Percentiles rank a stretch among this genome's conserved stretches.
Conservation (phyloP, 2,888 invertebrate genomes). For the Priapulus caudatus region DNA sequence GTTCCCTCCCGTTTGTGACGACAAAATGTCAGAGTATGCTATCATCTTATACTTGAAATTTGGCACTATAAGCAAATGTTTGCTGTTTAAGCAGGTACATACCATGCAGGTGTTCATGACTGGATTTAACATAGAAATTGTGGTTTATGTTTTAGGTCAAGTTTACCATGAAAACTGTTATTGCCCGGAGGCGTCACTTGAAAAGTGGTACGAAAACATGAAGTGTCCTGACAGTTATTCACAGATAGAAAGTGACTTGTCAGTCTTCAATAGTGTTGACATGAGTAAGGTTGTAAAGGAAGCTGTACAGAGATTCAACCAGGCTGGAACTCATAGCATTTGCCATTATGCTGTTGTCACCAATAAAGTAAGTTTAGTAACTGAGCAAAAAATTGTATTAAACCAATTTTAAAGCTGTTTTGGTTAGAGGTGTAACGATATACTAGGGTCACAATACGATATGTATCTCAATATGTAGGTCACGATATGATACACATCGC, state of each 20-base stretch:
- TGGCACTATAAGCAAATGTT: background rate
- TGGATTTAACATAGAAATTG: background rate
- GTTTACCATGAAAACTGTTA: slow-evolving; percentile 69
- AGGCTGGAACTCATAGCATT: slow-evolving; percentile 61
- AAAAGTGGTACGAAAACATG: slow-evolving; percentile 54
- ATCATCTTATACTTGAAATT: background rate
- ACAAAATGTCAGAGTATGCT: too few relatives aligned
- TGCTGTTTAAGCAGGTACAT: background rate
- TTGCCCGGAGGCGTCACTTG: slow-evolving; percentile 55
- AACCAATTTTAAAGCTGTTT: too few relatives aligned
- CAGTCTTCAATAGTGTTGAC: slow-evolving; percentile 52
- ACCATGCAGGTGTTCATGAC: too few relatives aligned
- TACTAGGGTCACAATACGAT: too few relatives aligned
- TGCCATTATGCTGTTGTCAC: slow-evolving; percentile 76
- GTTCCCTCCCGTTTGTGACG: too few relatives aligned
- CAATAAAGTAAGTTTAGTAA: slow-evolving; percentile 47
- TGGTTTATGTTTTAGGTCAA: slow-evolving; percentile 44
- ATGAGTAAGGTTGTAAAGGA: slow-evolving; percentile 53
- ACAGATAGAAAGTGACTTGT: slow-evolving; percentile 61
- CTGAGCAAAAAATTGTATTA: too few relatives aligned
- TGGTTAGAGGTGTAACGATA: too few relatives aligned
- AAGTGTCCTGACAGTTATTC: slow-evolving; percentile 46
- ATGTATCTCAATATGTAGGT: too few relatives aligned
- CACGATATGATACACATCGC: too few relatives aligned
- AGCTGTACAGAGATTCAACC: slow-evolving; percentile 57